Conservation (phyloP, 2,888 invertebrate genomes). For the Trilocha varians region DNA sequence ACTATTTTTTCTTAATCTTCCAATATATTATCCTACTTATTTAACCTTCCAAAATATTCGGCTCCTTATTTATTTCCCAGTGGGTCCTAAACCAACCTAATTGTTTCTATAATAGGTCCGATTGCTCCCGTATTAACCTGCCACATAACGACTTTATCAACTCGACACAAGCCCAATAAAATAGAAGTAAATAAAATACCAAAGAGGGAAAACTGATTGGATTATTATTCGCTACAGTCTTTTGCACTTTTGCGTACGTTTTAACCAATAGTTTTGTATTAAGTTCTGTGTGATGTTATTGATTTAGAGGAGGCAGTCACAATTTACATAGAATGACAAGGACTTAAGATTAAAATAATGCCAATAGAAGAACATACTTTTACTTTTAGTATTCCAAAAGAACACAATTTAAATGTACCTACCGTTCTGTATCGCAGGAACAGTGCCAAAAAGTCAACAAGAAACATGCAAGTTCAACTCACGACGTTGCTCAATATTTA, state of each 20-base stretch:
- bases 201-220: slow-evolving; percentile 6
- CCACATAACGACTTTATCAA: neutral
- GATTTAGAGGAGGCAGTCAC: too few species aligned
- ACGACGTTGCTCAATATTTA: neutral
- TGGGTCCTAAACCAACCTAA: neutral
- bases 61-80: neutral
- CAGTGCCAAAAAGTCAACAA: neutral
- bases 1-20: neutral
- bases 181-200: slow-evolving; percentile 4
- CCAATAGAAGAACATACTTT: too few species aligned
- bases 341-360: too few species aligned
- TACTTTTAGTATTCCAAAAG: too few species aligned
- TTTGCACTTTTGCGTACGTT: slow-evolving; percentile 4
- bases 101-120: neutral
- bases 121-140: neutral
- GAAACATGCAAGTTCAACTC: neutral
- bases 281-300: neutral
- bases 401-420: too few species aligned
- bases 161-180: neutral
- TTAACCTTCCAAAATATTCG: neutral
- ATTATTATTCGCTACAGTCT: slow-evolving; percentile 3
- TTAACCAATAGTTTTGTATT: neutral
- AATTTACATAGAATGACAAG: too few species aligned
- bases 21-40: neutral
- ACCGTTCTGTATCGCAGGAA: too few species aligned